phyloP scores from a whole-genome alignment of 2,888 invertebrate genomes.

The Mycalesis mineus region DNA sequence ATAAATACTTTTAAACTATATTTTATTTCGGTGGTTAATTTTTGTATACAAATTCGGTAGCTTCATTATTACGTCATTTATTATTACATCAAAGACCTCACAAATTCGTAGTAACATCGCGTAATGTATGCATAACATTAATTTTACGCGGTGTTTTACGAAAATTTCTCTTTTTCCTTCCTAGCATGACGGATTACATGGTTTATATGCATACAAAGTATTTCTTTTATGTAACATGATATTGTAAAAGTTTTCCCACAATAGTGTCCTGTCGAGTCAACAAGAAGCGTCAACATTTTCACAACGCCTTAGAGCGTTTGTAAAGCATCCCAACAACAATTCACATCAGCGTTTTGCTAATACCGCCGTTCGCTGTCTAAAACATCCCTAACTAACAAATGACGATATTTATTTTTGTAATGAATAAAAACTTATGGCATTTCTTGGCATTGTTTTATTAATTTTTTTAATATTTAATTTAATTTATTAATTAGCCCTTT shows the following conservation, averaged over 20 bases:
- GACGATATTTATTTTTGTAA: too few relatives aligned
- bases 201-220: background rate
- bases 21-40: too few relatives aligned
- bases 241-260: background rate
- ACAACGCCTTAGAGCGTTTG: background rate
- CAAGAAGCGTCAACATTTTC: background rate
- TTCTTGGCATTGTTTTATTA: too few relatives aligned
- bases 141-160: background rate
- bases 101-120: background rate
- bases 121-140: background rate
- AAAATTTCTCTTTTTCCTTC: background rate
- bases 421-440: too few relatives aligned
- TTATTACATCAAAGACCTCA: background rate
- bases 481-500: too few relatives aligned
- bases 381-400: too few relatives aligned
- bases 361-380: conserved; percentile 3
- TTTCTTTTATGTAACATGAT: background rate
- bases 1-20: too few relatives aligned
- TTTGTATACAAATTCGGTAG: too few relatives aligned
- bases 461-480: too few relatives aligned
- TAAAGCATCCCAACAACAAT: background rate
- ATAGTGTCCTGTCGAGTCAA: background rate
- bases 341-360: conserved; percentile 50
- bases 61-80: too few relatives aligned
- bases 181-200: background rate